These are phyloP conservation scores for Channa argus DNA, from an alignment of 2,113 vertebrate species.

Conservation along the genomic window DNA sequence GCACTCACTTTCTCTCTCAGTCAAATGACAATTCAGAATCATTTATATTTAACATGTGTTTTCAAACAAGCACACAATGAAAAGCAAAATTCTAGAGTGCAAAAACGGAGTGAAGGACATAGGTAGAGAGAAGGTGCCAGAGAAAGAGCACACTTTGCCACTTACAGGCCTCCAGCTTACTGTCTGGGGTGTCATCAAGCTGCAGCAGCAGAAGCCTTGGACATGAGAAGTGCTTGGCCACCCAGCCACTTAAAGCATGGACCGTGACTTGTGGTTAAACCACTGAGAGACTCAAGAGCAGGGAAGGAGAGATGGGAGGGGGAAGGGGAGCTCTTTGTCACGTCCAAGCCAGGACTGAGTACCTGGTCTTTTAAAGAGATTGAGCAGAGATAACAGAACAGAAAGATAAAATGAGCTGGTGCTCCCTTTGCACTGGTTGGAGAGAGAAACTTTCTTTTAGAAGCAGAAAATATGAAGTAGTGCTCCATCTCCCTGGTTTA, in stretches of 20 bases:
- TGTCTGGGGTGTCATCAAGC: conserved; percentile 27
- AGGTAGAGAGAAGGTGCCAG: conserved; percentile 33
- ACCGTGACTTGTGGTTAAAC: conserved; percentile 74
- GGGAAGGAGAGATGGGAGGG: conserved; percentile 15
- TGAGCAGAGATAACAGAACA: conserved; percentile 38
- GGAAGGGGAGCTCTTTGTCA: conserved; percentile 49
- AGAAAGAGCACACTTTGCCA: conserved; percentile 80
- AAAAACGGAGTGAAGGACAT: conserved; percentile 65
- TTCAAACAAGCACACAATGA: conserved; percentile 40
- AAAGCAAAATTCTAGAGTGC: conserved; percentile 41
- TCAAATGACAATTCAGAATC: conserved; percentile 55
- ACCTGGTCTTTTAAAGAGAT: conserved; percentile 67
- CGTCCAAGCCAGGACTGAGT: conserved; percentile 88
- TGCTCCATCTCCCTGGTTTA: conserved; percentile 34
- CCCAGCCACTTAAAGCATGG: conserved; percentile 96
- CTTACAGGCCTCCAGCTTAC: conserved; percentile 90
- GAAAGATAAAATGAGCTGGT: conserved; percentile 17
- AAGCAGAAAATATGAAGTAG: conserved; percentile 14
- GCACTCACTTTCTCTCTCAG: conserved; percentile 69
- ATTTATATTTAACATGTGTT: conserved; percentile 39
- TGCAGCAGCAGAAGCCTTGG: conserved; percentile 65
- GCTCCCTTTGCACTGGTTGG: conserved; percentile 55
- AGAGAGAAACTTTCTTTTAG: conserved; percentile 56
- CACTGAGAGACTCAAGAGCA: conserved; percentile 14
- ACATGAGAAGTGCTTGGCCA: conserved; percentile 77